Evolutionary conservation across 2,797 vertebrate species (phyloP), one percentile per base, ranked within the genome.

Genomic region (Alosa sapidissima): DNA sequence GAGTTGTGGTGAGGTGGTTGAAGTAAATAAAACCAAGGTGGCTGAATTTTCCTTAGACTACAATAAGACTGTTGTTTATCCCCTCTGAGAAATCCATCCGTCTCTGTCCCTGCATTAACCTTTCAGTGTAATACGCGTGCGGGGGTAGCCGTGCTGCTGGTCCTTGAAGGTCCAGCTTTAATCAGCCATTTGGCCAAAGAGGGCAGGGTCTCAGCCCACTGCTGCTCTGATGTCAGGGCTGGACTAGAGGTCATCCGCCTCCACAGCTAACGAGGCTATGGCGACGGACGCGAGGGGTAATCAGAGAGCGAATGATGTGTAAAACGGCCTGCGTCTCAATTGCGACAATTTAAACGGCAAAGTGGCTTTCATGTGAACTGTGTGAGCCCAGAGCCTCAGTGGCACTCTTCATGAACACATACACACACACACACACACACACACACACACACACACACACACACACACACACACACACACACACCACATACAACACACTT

Each of bases 381-480:
- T 78, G 72, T 47, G 19, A 78, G 72, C 41, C 41, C 16, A 2
- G 2, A 47, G 72, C 36, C 72, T 78, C 72, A 21, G 72, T 78
- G 14, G 2, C 13, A 36, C 72, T 62, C 58, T 62, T 62, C n/a
- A 24, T 24, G 21, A 62, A 62, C 21, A 62, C 58, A 62, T 21
- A 62, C 58, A 62, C 58, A 24, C 21, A 60, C 4, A 60, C 21
- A 60, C 6, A 62, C 0, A 86, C 81, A 65, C 87, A 62, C 10
- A 55, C 81, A 55, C 54, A 55, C 52, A 55, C 52, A 55, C 52
- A 55, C 52, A 55, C 52, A 55, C 11, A 55, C 13, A 55, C 14
- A 55, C 13, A 54, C 2, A 86, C 78, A 62, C 87, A 58, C 11
- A 60, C 81, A 52, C 51, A 52, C 51, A 52, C 51, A 52, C 51